These are phyloP conservation scores for Elachura formosa DNA, from an alignment of 2,113 vertebrate genomes.

Conservation along the genomic window DNA sequence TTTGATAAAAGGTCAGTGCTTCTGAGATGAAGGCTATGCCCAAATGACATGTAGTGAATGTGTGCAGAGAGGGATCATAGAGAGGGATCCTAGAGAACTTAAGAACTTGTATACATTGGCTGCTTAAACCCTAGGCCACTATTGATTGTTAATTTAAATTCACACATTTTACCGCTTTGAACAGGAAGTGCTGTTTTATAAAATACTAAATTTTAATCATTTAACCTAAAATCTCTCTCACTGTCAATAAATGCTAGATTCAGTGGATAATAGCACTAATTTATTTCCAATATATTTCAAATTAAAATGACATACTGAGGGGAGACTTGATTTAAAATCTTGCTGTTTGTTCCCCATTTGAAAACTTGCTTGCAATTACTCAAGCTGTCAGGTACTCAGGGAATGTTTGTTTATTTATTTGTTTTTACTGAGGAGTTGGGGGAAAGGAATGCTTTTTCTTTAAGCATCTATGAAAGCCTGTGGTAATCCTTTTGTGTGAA, in stretches of 20 bases:
- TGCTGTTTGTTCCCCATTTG: constrained; percentile 19
- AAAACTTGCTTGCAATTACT: constrained; percentile 44
- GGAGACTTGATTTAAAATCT: constrained; percentile 45
- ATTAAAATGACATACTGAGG: constrained; percentile 46
- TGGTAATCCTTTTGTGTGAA: neutral
- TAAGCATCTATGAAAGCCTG: neutral
- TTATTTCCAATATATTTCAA: constrained; percentile 65
- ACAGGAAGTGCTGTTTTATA: neutral
- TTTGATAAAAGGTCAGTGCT: neutral
- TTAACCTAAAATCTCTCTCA: constrained; percentile 14
- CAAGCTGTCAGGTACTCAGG: constrained; percentile 14
- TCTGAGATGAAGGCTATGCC: neutral
- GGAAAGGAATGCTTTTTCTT: neutral
- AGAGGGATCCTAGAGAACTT: neutral
- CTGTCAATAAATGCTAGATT: neutral
- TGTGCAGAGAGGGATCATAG: neutral
- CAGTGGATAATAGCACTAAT: constrained; percentile 41
- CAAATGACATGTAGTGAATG: neutral
- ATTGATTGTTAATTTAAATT: neutral
- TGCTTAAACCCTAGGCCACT: neutral
- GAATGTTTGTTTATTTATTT: constrained; percentile 6
- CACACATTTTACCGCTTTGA: neutral
- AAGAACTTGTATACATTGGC: neutral
- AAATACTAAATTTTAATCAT: neutral
- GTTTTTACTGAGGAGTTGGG: neutral